Evolutionary conservation across 2,113 vertebrate species (phyloP).

Genomic region (Actenoides lindsayi): DNA sequence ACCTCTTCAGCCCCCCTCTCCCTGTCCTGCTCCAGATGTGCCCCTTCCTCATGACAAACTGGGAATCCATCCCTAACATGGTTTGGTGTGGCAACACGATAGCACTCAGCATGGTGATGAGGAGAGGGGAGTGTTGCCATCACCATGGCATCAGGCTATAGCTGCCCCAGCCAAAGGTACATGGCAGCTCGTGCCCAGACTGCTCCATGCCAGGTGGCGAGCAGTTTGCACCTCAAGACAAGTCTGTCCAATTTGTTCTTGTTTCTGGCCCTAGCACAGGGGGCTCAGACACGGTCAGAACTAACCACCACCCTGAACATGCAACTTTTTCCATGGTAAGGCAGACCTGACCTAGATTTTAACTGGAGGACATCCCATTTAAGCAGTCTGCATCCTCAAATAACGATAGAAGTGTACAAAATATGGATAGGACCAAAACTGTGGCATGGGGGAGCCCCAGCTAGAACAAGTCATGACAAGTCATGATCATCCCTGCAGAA

Average conservation of each 20-base stretch:
- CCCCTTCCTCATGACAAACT: accelerated
- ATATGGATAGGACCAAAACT: neutral
- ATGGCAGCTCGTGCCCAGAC: neutral
- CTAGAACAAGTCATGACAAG: neutral
- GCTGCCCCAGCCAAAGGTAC: neutral
- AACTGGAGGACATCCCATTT: neutral
- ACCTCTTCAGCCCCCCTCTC: neutral
- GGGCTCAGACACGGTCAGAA: neutral
- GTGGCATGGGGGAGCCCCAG: neutral
- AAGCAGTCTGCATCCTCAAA: neutral
- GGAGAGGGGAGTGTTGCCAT: neutral
- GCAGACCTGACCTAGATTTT: neutral
- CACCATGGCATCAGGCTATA: neutral
- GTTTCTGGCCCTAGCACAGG: neutral
- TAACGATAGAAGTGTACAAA: neutral
- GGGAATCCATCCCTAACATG: accelerated
- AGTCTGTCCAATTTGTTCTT: neutral
- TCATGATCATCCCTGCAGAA: neutral
- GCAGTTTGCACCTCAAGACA: neutral
- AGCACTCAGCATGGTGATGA: neutral
- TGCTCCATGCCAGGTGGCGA: neutral
- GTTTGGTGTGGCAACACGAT: neutral
- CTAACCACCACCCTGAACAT: neutral
- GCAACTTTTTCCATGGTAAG: neutral
- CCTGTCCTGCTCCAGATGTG: neutral